A percentile compares a stretch with the other conserved stretches of the same genome.
Evolutionary conservation across 1,140 invertebrate species (phyloP).

Genomic region (Hydropsyche tenuis): DNA sequence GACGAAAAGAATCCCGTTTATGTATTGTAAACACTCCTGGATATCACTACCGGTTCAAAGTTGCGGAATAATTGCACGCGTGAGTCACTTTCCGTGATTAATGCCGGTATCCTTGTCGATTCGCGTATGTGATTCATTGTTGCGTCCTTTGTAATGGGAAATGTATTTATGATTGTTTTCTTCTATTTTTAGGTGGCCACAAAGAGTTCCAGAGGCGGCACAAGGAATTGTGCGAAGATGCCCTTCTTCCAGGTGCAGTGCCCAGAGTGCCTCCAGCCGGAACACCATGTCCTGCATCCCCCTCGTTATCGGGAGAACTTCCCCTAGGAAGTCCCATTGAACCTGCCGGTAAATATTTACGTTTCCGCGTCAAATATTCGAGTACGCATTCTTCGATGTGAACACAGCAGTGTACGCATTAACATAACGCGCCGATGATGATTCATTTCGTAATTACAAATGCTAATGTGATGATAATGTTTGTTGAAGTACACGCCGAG

Average conservation of each 20-base stretch:
- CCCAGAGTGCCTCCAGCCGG: slow-evolving; percentile 51
- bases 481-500: neutral
- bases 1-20: neutral
- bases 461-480: slow-evolving; percentile 4
- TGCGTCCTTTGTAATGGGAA: neutral
- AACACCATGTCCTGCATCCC: slow-evolving; percentile 54
- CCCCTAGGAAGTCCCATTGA: slow-evolving; percentile 45
- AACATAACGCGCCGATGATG: neutral
- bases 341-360: slow-evolving; percentile 42
- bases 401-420: too few relatives aligned
- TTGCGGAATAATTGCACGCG: neutral
- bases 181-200: slow-evolving; percentile 68
- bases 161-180: slow-evolving; percentile 13
- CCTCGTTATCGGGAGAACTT: slow-evolving; percentile 53
- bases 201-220: slow-evolving; percentile 72
- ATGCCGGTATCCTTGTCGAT: neutral
- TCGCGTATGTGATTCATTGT: slow-evolving; percentile 5
- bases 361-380: neutral
- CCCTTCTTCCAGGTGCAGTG: slow-evolving; percentile 58
- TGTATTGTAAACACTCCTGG: neutral
- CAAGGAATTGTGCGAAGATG: slow-evolving; percentile 70
- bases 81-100: slow-evolving; percentile 1
- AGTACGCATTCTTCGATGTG: too few relatives aligned
- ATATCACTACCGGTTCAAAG: slow-evolving; percentile 14
- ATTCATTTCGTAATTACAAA: slow-evolving; percentile 18